Percentiles rank a stretch among this genome's conserved stretches.
These are phyloP conservation scores for Corythornis vintsioides DNA, from an alignment of 2,113 vertebrate species.

Conservation along the genomic window DNA sequence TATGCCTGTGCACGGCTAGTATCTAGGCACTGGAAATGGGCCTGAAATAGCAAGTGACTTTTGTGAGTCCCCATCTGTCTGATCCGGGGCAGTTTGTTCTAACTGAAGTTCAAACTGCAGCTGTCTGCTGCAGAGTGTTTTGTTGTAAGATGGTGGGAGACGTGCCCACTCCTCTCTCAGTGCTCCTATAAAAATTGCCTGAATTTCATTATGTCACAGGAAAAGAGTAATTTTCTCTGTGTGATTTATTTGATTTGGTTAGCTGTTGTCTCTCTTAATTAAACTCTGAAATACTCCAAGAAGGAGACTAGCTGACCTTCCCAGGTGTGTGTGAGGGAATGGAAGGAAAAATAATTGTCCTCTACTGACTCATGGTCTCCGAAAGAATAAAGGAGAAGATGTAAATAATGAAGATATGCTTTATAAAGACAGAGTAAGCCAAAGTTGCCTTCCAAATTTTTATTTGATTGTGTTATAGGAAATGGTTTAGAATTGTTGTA, in stretches of 20 bases:
- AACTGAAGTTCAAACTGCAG: background rate
- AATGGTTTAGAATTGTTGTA: slow-evolving; percentile 57
- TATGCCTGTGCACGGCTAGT: background rate
- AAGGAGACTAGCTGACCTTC: background rate
- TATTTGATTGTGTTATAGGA: slow-evolving; percentile 51
- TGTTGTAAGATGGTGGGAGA: background rate
- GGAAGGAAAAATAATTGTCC: slow-evolving; percentile 1
- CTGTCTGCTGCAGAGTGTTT: background rate
- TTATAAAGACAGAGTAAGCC: slow-evolving; percentile 18
- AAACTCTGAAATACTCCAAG: background rate
- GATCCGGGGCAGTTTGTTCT: background rate
- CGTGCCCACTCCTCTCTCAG: background rate
- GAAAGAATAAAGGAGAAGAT: background rate
- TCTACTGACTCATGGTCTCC: background rate
- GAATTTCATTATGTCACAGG: background rate
- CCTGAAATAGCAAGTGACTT: background rate
- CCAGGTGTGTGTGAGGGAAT: fast-evolving
- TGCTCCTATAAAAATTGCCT: background rate
- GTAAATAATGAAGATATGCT: background rate
- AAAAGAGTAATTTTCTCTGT: background rate
- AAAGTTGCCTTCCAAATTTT: slow-evolving; percentile 58
- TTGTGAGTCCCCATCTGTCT: fast-evolving
- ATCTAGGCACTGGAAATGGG: fast-evolving
- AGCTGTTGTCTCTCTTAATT: background rate
- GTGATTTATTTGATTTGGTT: background rate